Percentiles rank a stretch among this genome's conserved stretches.
phyloP scores from a whole-genome alignment of 2,113 vertebrate species.

The Verasper variegatus region DNA sequence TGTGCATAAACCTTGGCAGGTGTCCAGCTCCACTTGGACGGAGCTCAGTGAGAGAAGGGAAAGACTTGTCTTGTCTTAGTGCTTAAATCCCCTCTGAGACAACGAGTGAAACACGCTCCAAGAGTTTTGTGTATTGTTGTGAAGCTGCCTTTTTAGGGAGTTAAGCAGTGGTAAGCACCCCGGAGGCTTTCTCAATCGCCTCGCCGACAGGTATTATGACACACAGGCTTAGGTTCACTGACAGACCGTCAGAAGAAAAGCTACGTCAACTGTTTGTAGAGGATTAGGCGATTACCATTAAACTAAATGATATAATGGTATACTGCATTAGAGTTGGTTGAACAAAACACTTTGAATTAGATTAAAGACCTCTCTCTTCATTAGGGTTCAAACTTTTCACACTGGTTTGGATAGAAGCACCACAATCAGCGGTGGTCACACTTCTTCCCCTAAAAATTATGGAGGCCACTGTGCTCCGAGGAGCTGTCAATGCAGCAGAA shows the following conservation, averaged over 20 bases:
- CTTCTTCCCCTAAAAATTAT: too few relatives aligned
- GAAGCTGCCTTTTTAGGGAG: constrained; percentile 65
- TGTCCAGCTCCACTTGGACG: constrained; percentile 74
- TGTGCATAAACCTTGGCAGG: constrained; percentile 58
- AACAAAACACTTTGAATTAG: not conserved
- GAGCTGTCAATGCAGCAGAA: too few relatives aligned
- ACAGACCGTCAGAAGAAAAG: constrained; percentile 20
- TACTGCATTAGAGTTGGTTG: not conserved
- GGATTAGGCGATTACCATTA: constrained; percentile 28
- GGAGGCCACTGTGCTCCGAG: too few relatives aligned
- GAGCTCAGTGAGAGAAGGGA: constrained; percentile 59
- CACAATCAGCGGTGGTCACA: too few relatives aligned
- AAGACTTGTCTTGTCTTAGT: constrained; percentile 71
- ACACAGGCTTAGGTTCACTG: constrained; percentile 35
- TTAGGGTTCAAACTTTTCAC: not conserved
- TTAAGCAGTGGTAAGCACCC: constrained; percentile 58
- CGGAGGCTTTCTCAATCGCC: constrained; percentile 49
- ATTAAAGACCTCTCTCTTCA: not conserved
- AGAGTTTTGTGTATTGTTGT: constrained; percentile 75
- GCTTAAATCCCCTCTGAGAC: constrained; percentile 74
- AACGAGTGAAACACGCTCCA: constrained; percentile 52
- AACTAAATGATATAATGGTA: constrained; percentile 29
- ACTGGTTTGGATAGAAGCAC: not conserved
- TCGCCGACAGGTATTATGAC: constrained; percentile 66
- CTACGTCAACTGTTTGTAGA: constrained; percentile 28